Conservation (phyloP, 1,140 invertebrate species). For the Brachionus rotundiformis region DNA sequence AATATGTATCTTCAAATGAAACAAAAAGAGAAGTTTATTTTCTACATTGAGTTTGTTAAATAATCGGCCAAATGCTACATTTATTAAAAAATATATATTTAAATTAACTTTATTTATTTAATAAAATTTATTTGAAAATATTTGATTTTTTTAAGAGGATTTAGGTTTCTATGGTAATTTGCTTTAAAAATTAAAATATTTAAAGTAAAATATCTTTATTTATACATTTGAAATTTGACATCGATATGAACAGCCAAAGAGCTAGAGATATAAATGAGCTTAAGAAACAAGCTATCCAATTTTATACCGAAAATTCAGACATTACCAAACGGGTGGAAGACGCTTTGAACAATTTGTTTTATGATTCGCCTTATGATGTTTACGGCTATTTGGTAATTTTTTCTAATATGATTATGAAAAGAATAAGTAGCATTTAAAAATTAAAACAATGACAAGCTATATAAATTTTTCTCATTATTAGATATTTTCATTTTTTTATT, state of each 20-base stretch:
- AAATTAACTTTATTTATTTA: neutral
- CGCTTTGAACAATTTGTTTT: conserved; percentile 62
- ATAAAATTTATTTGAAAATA: neutral
- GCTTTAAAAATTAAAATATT: neutral
- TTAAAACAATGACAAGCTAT: neutral
- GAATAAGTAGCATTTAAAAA: no score
- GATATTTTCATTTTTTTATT: neutral
- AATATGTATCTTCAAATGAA: neutral
- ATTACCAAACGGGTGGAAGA: conserved; percentile 62
- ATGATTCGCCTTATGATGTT: conserved; percentile 61
- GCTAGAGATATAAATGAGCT: conserved; percentile 52
- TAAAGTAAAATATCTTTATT: neutral
- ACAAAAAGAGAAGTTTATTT: neutral
- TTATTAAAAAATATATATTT: neutral
- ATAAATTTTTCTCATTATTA: no score
- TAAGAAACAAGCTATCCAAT: conserved; percentile 60
- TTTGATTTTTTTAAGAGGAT: neutral
- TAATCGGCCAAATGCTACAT: neutral
- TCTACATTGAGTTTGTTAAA: conserved; percentile 31
- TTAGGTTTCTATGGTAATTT: neutral
- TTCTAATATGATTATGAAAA: no score
- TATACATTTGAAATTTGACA: neutral
- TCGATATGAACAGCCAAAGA: conserved; percentile 38
- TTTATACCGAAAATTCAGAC: conserved; percentile 60
- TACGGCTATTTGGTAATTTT: conserved; percentile 61